Percentiles rank a stretch among this genome's conserved stretches.
Conservation (phyloP, 2,888 invertebrate species). For the Heterodera filipjevi region DNA sequence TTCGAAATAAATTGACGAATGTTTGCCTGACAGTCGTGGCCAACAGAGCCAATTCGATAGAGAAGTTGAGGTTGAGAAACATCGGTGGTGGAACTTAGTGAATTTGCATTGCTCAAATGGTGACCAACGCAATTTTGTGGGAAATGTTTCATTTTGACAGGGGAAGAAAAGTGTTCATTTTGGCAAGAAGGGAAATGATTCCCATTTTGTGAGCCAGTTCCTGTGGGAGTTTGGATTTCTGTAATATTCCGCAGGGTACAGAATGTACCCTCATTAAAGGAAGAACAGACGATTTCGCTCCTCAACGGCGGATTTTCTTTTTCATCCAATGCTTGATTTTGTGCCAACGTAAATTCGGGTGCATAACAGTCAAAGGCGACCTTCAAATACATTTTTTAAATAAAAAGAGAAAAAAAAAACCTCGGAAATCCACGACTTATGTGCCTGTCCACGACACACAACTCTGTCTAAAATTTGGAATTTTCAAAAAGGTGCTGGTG, state of each 20-base stretch:
- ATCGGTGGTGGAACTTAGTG: neutral
- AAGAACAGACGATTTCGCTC: neutral
- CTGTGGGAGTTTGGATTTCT: neutral
- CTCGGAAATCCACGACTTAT: slow-evolving; percentile 95
- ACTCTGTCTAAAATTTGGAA: slow-evolving; percentile 45
- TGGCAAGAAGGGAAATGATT: neutral
- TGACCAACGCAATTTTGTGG: neutral
- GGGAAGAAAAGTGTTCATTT: neutral
- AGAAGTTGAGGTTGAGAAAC: slow-evolving; percentile 38
- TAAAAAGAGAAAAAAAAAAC: slow-evolving; percentile 70
- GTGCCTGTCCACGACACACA: slow-evolving; percentile 95
- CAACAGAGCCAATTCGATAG: slow-evolving; percentile 67
- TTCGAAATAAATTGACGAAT: neutral
- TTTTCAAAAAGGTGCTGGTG: neutral
- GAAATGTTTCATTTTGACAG: neutral
- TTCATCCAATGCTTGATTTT: neutral
- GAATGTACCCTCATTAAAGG: slow-evolving; percentile 1
- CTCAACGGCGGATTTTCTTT: neutral
- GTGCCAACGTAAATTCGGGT: neutral
- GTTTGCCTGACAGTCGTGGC: slow-evolving; percentile 76
- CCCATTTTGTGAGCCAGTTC: neutral
- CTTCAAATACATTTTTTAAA: neutral
- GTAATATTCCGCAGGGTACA: neutral
- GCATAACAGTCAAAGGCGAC: slow-evolving; percentile 36
- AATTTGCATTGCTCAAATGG: neutral